A percentile compares a stretch with the other conserved stretches of the same genome.
Conservation (phyloP, 2,888 invertebrate species). For the Synanthedon formicaeformis region DNA sequence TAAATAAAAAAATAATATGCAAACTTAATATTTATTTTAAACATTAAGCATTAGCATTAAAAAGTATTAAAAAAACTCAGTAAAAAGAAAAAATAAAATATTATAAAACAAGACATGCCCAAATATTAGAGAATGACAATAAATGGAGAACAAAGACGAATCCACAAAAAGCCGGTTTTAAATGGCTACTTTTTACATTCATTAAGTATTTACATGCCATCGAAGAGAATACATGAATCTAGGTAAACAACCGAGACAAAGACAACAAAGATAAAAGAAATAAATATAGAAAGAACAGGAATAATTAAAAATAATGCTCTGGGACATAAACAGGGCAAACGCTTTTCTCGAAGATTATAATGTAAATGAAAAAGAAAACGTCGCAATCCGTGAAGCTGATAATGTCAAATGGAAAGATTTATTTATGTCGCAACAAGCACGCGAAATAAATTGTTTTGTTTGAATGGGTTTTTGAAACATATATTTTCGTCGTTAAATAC, state of each 20-base stretch:
- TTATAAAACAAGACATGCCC: background rate
- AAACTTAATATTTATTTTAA: too few relatives aligned
- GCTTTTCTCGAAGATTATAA: constrained; percentile 23
- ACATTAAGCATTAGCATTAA: background rate
- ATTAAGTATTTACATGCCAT: constrained; percentile 23
- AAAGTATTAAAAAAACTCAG: too few relatives aligned
- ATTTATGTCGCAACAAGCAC: constrained; percentile 7
- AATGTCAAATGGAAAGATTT: constrained; percentile 19
- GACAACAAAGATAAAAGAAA: constrained; percentile 34
- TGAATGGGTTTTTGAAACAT: too few relatives aligned
- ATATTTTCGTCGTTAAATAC: too few relatives aligned
- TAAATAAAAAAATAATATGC: too few relatives aligned
- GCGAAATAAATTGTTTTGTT: background rate
- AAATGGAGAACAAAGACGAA: constrained; percentile 8
- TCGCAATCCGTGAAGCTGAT: constrained; percentile 14
- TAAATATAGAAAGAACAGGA: constrained; percentile 32
- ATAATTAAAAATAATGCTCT: constrained; percentile 57
- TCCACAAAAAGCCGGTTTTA: constrained; percentile 20
- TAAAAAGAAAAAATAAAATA: background rate
- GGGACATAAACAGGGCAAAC: constrained; percentile 33
- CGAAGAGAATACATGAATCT: constrained; percentile 21
- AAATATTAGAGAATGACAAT: background rate
- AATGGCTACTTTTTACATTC: constrained; percentile 18
- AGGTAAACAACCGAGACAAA: constrained; percentile 35
- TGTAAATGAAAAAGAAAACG: constrained; percentile 17